phyloP scores from a whole-genome alignment of 2,888 invertebrate genomes.

The Ichneumoninae sp. region DNA sequence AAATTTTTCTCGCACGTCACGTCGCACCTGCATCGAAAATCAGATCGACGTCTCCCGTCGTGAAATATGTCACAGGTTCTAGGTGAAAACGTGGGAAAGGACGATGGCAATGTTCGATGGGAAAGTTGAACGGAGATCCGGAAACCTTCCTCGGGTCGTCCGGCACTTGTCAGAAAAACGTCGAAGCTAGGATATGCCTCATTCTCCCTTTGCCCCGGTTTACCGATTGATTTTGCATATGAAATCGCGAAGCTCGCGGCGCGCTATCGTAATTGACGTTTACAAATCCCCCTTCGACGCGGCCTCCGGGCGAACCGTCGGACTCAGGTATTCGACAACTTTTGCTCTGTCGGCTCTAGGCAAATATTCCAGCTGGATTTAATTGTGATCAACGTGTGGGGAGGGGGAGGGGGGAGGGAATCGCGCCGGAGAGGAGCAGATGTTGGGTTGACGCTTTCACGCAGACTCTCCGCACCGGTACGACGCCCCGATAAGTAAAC shows the following conservation, averaged over 20 bases:
- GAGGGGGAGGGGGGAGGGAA: neutral
- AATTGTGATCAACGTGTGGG: conserved; percentile 77
- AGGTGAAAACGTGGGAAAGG: neutral
- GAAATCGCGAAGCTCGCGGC: conserved; percentile 23
- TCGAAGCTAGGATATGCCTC: neutral
- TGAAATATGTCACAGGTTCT: neutral
- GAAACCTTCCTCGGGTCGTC: neutral
- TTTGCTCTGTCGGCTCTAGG: conserved; percentile 76
- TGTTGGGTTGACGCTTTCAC: conserved; percentile 19
- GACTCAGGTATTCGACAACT: conserved; percentile 71
- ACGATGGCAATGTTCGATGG: neutral
- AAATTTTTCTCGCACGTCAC: neutral
- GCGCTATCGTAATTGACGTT: conserved; percentile 56
- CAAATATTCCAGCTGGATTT: conserved; percentile 80
- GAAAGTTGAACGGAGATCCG: neutral
- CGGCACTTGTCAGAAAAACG: conserved; percentile 3
- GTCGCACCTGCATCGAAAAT: neutral
- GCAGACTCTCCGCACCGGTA: conserved; percentile 53
- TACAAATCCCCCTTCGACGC: conserved; percentile 45
- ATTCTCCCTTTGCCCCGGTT: neutral
- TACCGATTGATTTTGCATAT: conserved; percentile 37
- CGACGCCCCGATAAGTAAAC: conserved; percentile 80
- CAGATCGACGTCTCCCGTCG: neutral
- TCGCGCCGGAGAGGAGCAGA: conserved; percentile 15
- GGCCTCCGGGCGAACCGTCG: conserved; percentile 6